Base-by-base conservation (phyloP, 2,888 invertebrate genomes). In the Lamproptera curius region DNA sequence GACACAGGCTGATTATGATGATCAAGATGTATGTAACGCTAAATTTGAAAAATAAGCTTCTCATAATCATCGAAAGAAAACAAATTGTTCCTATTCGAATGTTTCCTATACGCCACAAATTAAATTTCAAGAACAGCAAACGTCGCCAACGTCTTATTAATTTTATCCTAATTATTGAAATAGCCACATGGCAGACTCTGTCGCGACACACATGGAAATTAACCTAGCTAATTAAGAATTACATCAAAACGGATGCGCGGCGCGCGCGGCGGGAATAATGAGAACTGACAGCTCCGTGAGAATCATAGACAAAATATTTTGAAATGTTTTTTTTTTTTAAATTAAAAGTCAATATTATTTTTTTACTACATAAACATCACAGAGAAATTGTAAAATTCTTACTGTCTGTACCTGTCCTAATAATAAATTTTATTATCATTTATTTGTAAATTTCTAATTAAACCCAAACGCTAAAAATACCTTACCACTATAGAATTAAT, bases 151-250 rank as follows among this genome's bases (percentile, higher is more conserved):
- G 36, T 46, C 28, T n/a, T n/a, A n/a, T n/a, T n/a, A n/a, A n/a
- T n/a, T 13, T 28, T 28, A 11, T 31, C 33, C 23, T 16, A 36
- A 40, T 44, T 50, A 51, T 42, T 45, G 38, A 50, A 49, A 57
- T 49, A 42, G 48, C 35, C 50, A 46, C 40, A 36, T 53, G 53
- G 56, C 52, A 54, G 51, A 59, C 54, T 55, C 48, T 49, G 44
- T 50, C 43, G 33, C 42, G 46, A 46, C 43, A 45, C 46, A 51
- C 54, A 53, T 53, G 56, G 57, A 61, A 63, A 62, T 56, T 62
- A 61, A 61, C 61, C 57, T 62, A 58, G 63, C 59, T 60, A 66
- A 65, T 65, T 59, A 61, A 59, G 50, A 61, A 59, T 58, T 62
- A 58, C 63, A 57, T 57, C 62, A 62, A 58, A 57, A 60, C 67